Evolutionary conservation across 2,888 invertebrate genomes (phyloP).

Genomic region (Biston betularia): DNA sequence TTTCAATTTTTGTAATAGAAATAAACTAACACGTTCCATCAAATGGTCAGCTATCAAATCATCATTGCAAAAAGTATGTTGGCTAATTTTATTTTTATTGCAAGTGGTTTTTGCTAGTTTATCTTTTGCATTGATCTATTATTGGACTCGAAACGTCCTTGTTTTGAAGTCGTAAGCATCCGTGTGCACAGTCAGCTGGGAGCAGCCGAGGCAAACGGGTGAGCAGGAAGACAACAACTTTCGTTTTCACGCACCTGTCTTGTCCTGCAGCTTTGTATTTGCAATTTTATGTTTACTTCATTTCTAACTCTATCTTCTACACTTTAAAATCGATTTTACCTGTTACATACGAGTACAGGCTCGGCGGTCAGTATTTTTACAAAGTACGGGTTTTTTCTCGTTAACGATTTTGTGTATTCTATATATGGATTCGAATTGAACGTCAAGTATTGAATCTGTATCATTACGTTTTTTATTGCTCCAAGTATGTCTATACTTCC

Average conservation of each 20-base stretch:
- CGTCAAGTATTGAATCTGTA: slow-evolving; percentile 36
- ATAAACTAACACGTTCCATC: slow-evolving; percentile 18
- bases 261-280: slow-evolving; percentile 71
- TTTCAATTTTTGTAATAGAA: slow-evolving; percentile 17
- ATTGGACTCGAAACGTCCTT: slow-evolving; percentile 51
- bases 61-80: slow-evolving; percentile 33
- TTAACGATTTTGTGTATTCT: slow-evolving; percentile 42
- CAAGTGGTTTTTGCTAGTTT: slow-evolving; percentile 34
- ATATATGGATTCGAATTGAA: slow-evolving; percentile 33
- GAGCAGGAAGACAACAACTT: slow-evolving; percentile 86
- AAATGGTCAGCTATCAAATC: slow-evolving; percentile 24
- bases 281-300: slow-evolving; percentile 51
- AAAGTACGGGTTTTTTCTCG: slow-evolving; percentile 44
- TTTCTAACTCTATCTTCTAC: slow-evolving; percentile 50
- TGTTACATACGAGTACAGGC: background rate
- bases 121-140: slow-evolving; percentile 47
- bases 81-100: slow-evolving; percentile 31
- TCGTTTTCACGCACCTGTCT: slow-evolving; percentile 85
- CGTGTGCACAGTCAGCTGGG: slow-evolving; percentile 56
- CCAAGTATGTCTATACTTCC: slow-evolving; percentile 8
- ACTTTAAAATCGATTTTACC: slow-evolving; percentile 23
- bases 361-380: slow-evolving; percentile 46
- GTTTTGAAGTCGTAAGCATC: slow-evolving; percentile 57
- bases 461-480: slow-evolving; percentile 30
- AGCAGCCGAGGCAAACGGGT: slow-evolving; percentile 74